A percentile compares a stretch with the other conserved stretches of the same genome.
Evolutionary conservation across 2,113 vertebrate species (phyloP).

Genomic region (Actinemys pallida): DNA sequence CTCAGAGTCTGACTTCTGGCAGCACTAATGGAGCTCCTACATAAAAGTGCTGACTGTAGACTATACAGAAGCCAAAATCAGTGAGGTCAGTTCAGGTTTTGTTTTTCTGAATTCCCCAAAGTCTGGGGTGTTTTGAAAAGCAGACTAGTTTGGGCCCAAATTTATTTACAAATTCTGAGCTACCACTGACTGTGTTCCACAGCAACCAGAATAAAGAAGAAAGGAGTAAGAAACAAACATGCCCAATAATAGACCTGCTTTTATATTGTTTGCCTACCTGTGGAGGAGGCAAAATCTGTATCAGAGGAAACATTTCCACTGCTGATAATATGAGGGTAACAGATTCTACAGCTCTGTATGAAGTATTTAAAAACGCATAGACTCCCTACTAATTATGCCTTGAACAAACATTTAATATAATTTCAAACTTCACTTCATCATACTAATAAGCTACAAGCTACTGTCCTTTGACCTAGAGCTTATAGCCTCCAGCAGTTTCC

Average conservation of each 20-base stretch:
- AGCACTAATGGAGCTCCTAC: neutral
- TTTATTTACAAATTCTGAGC: neutral
- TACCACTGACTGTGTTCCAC: neutral
- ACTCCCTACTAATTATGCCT: conserved; percentile 49
- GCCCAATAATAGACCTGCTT: neutral
- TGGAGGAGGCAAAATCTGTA: neutral
- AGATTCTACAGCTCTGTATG: neutral
- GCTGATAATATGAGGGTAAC: neutral
- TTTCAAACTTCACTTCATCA: conserved; percentile 59
- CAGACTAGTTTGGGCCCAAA: too few relatives aligned
- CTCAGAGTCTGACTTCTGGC: neutral
- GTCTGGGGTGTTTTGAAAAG: neutral
- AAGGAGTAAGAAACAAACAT: neutral
- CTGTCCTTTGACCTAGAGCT: conserved; percentile 48
- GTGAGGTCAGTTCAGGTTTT: neutral
- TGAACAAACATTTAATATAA: conserved; percentile 59
- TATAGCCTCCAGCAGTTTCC: conserved; percentile 26
- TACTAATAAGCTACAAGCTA: conserved; percentile 52
- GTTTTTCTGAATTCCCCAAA: neutral
- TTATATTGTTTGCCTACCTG: conserved; percentile 14
- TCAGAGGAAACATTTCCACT: conserved; percentile 6
- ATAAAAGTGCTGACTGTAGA: neutral
- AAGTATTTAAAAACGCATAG: conserved; percentile 44
- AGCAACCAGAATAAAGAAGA: neutral
- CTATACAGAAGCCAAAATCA: neutral